These are phyloP conservation scores for Poeciliopsis presidionis DNA, from an alignment of 2,797 vertebrate species.

Conservation along the genomic window DNA sequence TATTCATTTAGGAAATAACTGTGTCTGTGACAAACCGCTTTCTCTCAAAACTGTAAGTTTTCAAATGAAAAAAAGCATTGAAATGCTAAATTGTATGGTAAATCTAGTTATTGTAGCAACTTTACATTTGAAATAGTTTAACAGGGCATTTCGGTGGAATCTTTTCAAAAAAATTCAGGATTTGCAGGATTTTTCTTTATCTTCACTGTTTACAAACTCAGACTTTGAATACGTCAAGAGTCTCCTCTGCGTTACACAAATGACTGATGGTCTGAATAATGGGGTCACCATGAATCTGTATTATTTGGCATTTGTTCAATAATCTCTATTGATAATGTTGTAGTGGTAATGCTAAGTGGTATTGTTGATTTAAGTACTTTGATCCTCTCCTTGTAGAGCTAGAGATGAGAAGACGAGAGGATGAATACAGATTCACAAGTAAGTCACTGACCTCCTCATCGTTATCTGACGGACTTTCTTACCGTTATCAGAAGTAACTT, in stretches of 20 bases:
- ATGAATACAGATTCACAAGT: slow-evolving; percentile 99
- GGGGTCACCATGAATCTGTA: slow-evolving; percentile 39
- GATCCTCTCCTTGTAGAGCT: slow-evolving; percentile 93
- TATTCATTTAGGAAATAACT: neutral
- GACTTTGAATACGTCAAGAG: neutral
- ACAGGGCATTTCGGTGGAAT: neutral
- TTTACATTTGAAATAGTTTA: neutral
- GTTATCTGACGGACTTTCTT: slow-evolving; percentile 73
- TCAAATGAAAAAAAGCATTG: neutral
- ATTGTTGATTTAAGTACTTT: slow-evolving; percentile 80
- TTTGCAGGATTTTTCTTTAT: neutral
- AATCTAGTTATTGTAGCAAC: neutral
- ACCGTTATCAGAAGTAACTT: slow-evolving; percentile 19
- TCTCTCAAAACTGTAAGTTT: neutral
- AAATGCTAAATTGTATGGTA: neutral
- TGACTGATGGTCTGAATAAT: neutral
- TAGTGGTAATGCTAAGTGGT: slow-evolving; percentile 52
- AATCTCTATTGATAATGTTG: slow-evolving; percentile 43
- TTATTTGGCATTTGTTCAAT: slow-evolving; percentile 82
- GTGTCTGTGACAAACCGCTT: neutral
- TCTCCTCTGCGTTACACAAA: slow-evolving; percentile 2
- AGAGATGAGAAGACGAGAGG: slow-evolving; percentile 99
- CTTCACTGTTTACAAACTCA: neutral
- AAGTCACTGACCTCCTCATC: slow-evolving; percentile 84
- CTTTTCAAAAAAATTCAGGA: neutral